Evolutionary conservation across 2,888 invertebrate genomes (phyloP).

Genomic region (Keiferia lycopersicella): DNA sequence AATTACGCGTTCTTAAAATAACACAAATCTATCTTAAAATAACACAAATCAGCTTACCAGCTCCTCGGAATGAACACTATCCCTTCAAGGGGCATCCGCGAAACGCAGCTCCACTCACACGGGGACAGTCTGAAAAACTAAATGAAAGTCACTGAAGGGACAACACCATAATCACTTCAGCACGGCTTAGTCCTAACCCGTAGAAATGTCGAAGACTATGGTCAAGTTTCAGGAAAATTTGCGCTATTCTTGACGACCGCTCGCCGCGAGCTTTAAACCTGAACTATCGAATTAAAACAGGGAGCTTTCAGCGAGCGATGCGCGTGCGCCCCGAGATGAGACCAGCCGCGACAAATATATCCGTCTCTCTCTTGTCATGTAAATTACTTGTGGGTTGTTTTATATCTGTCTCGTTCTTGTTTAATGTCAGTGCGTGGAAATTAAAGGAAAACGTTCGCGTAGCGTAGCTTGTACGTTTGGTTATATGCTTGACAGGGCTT

Average conservation of each 20-base stretch:
- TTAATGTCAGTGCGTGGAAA: constrained; percentile 61
- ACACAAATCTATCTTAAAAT: constrained; percentile 75
- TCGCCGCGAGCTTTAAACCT: constrained; percentile 62
- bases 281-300: constrained; percentile 56
- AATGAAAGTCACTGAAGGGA: constrained; percentile 42
- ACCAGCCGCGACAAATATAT: constrained; percentile 36
- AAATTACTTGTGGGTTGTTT: constrained; percentile 36
- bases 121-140: constrained; percentile 41
- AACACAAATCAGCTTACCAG: constrained; percentile 73
- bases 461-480: constrained; percentile 43
- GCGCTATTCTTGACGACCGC: constrained; percentile 44
- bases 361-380: constrained; percentile 49
- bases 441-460: constrained; percentile 57
- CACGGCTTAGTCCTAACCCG: constrained; percentile 47
- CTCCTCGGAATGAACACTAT: constrained; percentile 59
- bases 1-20: constrained; percentile 74
- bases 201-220: constrained; percentile 49
- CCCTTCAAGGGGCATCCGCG: constrained; percentile 52
- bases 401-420: constrained; percentile 46
- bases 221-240: constrained; percentile 41
- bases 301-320: constrained; percentile 70
- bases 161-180: constrained; percentile 54
- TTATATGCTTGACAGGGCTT: constrained; percentile 62
- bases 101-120: constrained; percentile 40
- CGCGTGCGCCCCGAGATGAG: constrained; percentile 56